Evolutionary conservation across 2,113 vertebrate genomes (phyloP), one percentile per base, ranked within the genome.

Genomic region (Spizaetus ornatus): DNA sequence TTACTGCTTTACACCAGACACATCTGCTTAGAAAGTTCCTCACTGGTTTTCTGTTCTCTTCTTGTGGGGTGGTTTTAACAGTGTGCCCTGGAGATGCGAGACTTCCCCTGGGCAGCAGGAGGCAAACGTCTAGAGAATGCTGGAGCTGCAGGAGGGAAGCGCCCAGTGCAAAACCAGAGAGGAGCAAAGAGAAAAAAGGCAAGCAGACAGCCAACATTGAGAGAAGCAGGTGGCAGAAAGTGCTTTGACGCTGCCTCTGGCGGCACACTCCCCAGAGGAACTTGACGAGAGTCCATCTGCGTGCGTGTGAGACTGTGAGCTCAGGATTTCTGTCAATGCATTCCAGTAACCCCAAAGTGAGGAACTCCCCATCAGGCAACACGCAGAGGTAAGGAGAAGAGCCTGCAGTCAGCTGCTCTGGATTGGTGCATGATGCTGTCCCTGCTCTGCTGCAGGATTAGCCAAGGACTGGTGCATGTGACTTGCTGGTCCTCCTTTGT

Each of bases 271-370:
- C 97, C 96, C 97, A 98, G 98, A 98, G 97, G 98, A 98, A 98
- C 98, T 98, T 98, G 98, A 97, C 93, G 93, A 97, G 97, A 99
- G 98, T 98, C 97, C 95, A 96, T 98, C 98, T 95, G 98, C 95
- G 56, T 98, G 96, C n/a, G 98, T 97, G 95, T 95, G 96, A 95
- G 98, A 97, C 97, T 89, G 97, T 96, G 93, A 98, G 98, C 98
- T 98, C 98, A 98, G 99, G 98, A 98, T 98, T 98, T 98, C 98
- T 98, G 98, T 99, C 99, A 99, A 99, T 99, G 99, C 99, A 99
- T 99, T 98, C 99, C 98, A 99, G 98, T 98, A 99, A 99, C 97
- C 98, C 99, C 97, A 99, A 99, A 99, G 98, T 99, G 98, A 99
- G 98, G 98, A 99, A 98, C 98, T 99, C 99, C 97, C 99, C 99